These are phyloP conservation scores for Oxytorus armatus DNA, from an alignment of 2,888 invertebrate species.

Conservation along the genomic window DNA sequence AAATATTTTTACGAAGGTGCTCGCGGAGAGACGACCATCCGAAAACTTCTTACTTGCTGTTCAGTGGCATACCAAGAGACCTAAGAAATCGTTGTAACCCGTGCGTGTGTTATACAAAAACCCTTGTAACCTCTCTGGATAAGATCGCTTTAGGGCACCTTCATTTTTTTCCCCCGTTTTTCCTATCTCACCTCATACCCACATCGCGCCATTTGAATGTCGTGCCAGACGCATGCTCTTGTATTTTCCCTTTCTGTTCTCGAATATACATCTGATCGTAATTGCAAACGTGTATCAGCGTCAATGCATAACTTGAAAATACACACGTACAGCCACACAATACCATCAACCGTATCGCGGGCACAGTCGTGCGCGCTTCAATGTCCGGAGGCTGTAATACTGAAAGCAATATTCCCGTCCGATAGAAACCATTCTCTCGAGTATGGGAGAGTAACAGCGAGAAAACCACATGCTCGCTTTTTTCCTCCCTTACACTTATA, in stretches of 20 bases:
- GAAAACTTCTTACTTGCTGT: constrained; percentile 39
- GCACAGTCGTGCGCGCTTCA: constrained; percentile 32
- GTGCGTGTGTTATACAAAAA: constrained; percentile 24
- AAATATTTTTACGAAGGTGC: constrained; percentile 75
- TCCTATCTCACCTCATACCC: constrained; percentile 8
- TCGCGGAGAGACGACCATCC: constrained; percentile 28
- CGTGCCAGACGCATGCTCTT: constrained; percentile 29
- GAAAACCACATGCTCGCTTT: constrained; percentile 52
- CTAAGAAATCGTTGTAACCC: constrained; percentile 48
- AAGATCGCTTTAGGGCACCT: constrained; percentile 15
- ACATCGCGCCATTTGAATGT: background rate
- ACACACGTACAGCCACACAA: constrained; percentile 5
- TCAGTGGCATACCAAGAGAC: constrained; percentile 33
- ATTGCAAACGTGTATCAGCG: constrained; percentile 26
- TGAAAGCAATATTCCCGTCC: constrained; percentile 74
- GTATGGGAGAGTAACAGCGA: constrained; percentile 24
- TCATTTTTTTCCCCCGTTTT: background rate
- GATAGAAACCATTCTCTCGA: constrained; percentile 74
- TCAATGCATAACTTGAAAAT: constrained; percentile 16
- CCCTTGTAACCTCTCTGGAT: background rate
- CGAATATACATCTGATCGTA: background rate
- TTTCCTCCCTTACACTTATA: constrained; percentile 48
- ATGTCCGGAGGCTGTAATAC: constrained; percentile 70
- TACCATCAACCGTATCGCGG: constrained; percentile 27
- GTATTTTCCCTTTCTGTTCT: constrained; percentile 14